Base-by-base conservation (phyloP, 2,113 vertebrate species). In the Grus americana region DNA sequence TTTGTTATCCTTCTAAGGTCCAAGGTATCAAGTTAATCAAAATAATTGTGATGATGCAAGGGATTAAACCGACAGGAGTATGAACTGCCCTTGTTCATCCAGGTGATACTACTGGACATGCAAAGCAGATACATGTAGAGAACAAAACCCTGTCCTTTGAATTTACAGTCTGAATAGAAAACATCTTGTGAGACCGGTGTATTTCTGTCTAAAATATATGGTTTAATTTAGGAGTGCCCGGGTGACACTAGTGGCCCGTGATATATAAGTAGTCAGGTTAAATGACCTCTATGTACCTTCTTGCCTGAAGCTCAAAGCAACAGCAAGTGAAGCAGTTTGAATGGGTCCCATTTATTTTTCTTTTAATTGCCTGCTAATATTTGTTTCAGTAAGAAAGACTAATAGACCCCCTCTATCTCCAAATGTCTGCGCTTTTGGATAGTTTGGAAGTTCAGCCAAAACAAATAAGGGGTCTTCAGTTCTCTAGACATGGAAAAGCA, bases 311-410 rank as follows among this genome's bases (percentile, higher is more conserved):
- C 68, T 84, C 65, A 80, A 57, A 68, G 57, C 47, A 95, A 63
- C 27, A 68, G 80, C 73, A 87, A 93, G n/a, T 19, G 46, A 4
- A 95, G 22, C 54, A 46, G 42, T 91, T 79, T 79, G 58, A 91
- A 97, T 46, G n/a, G 14, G 36, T 50, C 16, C 34, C 50, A 90
- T 96, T 85, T 95, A 67, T 97, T 95, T 87, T 40, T 73, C 91
- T 92, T 93, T 80, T 96, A 96, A 97, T 96, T 83, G 67, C 75
- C 79, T 83, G 46, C 42, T 82, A 94, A 86, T 83, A 88, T 79
- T 92, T 95, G 91, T 91, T 91, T 79, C 65, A 46, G 42, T 46
- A 18, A n/a, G 54, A 91, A 79, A 92, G 89, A 63, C n/a, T 70
- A 93, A 82, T 55, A 76, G 24, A 40, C 11, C 11, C 15, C 12